A percentile compares a stretch with the other conserved stretches of the same genome.
Conservation (phyloP, 1,140 invertebrate species). For the Drosophila ficusphila region DNA sequence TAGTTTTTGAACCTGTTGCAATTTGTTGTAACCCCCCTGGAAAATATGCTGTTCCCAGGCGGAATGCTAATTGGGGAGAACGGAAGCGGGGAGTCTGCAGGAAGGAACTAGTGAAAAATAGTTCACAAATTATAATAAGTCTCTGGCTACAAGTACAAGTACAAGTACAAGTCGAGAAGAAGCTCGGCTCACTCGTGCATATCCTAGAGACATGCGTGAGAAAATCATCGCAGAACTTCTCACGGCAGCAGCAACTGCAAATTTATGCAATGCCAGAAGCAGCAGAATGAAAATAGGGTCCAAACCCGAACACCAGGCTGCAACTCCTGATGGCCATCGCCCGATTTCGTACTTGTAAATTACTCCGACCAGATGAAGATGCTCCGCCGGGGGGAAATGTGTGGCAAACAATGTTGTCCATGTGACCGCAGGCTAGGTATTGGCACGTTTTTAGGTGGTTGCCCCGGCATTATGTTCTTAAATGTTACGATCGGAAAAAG, state of each 20-base stretch:
- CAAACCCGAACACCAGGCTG: background rate
- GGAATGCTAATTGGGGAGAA: conserved; percentile 65
- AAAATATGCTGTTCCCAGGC: conserved; percentile 47
- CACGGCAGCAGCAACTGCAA: conserved; percentile 55
- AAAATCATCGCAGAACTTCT: conserved; percentile 75
- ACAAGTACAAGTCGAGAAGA: conserved; percentile 19
- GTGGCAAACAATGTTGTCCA: conserved; percentile 28
- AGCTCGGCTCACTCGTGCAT: conserved; percentile 74
- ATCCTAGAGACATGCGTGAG: conserved; percentile 83
- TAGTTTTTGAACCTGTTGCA: conserved; percentile 81
- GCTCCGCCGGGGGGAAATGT: conserved; percentile 11
- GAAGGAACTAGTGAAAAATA: conserved; percentile 71
- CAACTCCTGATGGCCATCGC: conserved; percentile 26
- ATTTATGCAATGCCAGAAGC: conserved; percentile 69
- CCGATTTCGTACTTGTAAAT: conserved; percentile 45
- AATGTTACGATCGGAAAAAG: conserved; percentile 23
- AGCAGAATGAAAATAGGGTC: conserved; percentile 1
- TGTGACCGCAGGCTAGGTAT: conserved; percentile 13
- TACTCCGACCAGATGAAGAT: conserved; percentile 23
- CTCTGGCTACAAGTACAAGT: background rate
- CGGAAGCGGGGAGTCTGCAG: conserved; percentile 32
- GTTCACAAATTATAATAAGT: conserved; percentile 71
- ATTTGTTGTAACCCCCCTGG: conserved; percentile 48
- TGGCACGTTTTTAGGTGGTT: conserved; percentile 37
- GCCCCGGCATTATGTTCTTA: conserved; percentile 31